Evolutionary conservation across 1,140 invertebrate species (phyloP), one percentile per base, ranked within the genome.

Genomic region (Ruditapes philippinarum): DNA sequence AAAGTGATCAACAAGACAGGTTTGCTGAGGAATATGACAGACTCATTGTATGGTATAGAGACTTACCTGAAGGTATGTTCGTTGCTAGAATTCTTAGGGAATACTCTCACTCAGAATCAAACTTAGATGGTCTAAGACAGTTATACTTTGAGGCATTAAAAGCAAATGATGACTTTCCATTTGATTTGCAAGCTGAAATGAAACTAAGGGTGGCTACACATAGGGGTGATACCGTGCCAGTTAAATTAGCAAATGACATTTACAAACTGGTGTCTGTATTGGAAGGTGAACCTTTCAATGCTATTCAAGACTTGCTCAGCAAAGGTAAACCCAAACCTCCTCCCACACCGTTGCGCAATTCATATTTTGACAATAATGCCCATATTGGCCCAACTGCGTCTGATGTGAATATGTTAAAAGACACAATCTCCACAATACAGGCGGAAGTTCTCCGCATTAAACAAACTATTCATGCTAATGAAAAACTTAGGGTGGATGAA

Each of bases 131-230:
- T 22, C 5, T n/a, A 7, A 7, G 68, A 40, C 68, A 73, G 14
- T 19, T 38, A 38, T 78, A 22, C n/a, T 78, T 51, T 78, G 45
- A 78, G 12, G 40, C 19, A 19, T 12, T 78, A 3, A 78, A 78
- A 33, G 38, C 74, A 17, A 51, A 51, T 57, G 45, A 78, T 51
- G 42, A 78, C 25, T 78, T 78, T 25, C 73, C 74, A 17, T 78
- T 19, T 57, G 42, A 25, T 3, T 0, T 19, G 5, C 25, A 57
- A 4, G 4, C 40, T 1, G 74, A 78, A 51, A 2, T 78, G n/a
- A 78, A 78, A 36, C 74, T 40, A 7, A 25, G 74, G 31, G 49
- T 78, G 40, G 40, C 74, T 5, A 78, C 74, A 4, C 74, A 45
- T 25, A 78, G n/a, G 51, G 74, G 42, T 51, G 74, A 78, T 28